phyloP scores from a whole-genome alignment of 1,140 invertebrate species.

The Drosophila athabasca region DNA sequence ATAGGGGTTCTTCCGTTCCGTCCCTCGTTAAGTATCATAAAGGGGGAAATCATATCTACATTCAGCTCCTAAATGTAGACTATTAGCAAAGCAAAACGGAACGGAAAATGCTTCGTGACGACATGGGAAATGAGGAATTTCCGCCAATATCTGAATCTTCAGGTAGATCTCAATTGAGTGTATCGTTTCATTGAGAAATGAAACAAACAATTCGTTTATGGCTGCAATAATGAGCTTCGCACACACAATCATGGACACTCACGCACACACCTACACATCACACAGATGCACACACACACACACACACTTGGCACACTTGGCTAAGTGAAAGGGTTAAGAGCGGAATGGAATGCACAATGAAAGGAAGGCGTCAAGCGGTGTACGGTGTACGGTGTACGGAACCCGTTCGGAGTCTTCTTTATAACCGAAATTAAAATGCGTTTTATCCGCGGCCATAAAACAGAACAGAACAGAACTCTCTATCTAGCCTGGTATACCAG shows the following conservation, averaged over 20 bases:
- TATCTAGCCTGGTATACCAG: constrained; percentile 29
- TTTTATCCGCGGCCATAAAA: constrained; percentile 76
- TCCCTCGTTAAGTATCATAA: too few species aligned
- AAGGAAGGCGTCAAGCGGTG: constrained; percentile 70
- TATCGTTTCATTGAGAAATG: constrained; percentile 67
- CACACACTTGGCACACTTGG: constrained; percentile 34
- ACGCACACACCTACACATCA: constrained; percentile 10
- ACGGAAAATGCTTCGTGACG: neutral
- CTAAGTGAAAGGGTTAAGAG: constrained; percentile 70
- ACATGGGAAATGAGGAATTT: constrained; percentile 43
- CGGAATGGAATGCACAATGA: constrained; percentile 59
- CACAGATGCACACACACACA: constrained; percentile 1
- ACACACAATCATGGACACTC: constrained; percentile 29
- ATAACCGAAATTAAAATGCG: constrained; percentile 74
- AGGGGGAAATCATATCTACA: too few species aligned
- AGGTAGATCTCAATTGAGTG: constrained; percentile 59
- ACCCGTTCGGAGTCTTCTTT: constrained; percentile 56
- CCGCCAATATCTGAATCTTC: constrained; percentile 44
- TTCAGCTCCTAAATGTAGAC: neutral
- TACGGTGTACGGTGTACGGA: neutral
- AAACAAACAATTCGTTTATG: constrained; percentile 57
- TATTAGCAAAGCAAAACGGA: neutral
- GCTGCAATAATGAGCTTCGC: constrained; percentile 56
- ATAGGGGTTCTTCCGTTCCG: too few species aligned
- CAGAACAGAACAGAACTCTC: neutral